These are phyloP conservation scores for Drepana arcuata DNA, from an alignment of 1,140 invertebrate species.

Conservation along the genomic window DNA sequence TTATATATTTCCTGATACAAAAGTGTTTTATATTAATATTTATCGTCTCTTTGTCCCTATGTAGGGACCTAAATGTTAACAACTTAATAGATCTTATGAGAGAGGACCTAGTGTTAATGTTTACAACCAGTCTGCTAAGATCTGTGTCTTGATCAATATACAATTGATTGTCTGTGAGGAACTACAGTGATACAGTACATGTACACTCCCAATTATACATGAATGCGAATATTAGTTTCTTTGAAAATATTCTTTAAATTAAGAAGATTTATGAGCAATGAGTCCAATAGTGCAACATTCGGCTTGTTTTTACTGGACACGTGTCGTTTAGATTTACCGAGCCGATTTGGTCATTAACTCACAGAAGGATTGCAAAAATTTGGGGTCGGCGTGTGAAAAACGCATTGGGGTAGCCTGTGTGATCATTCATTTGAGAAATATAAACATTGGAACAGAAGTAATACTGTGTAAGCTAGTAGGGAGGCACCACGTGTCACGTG, in stretches of 20 bases:
- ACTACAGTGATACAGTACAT: too few species aligned
- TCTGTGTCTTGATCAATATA: too few species aligned
- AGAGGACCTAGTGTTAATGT: not conserved
- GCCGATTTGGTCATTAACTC: not conserved
- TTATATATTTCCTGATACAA: not conserved
- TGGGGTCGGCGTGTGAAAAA: too few species aligned
- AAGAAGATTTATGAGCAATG: slow-evolving; percentile 25
- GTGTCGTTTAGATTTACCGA: slow-evolving; percentile 12
- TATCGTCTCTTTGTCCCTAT: too few species aligned
- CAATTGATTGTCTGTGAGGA: too few species aligned
- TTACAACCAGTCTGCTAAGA: too few species aligned
- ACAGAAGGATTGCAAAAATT: slow-evolving; percentile 1
- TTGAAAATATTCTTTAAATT: slow-evolving; percentile 4
- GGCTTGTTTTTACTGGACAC: slow-evolving; percentile 6
- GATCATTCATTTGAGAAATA: slow-evolving; percentile 19
- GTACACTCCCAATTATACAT: not conserved
- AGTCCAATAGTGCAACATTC: slow-evolving; percentile 13
- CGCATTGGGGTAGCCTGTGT: too few species aligned
- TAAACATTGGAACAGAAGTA: slow-evolving; percentile 23
- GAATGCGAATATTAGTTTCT: too few species aligned
- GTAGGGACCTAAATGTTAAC: not conserved
- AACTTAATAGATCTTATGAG: not conserved
- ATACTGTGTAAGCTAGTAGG: slow-evolving; percentile 9
- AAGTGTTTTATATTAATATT: too few species aligned
- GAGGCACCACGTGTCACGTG: slow-evolving; percentile 16